Conservation (phyloP, 2,888 invertebrate species). For the Tenodera sinensis region DNA sequence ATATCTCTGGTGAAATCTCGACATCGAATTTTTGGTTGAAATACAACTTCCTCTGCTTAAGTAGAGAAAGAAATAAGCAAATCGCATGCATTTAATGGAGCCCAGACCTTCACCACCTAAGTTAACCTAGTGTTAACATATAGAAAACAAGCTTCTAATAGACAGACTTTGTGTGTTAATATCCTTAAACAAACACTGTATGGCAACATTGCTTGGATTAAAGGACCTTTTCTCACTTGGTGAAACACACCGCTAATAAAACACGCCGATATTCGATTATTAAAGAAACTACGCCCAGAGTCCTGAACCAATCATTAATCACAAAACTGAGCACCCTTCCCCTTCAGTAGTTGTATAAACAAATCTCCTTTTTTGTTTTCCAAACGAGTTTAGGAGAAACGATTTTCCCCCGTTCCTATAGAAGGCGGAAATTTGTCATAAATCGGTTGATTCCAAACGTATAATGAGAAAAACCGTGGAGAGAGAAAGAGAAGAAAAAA, state of each 20-base stretch:
- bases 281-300: neutral
- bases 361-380: neutral
- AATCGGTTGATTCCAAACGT: constrained; percentile 4
- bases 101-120: too few species aligned
- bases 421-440: constrained; percentile 8
- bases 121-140: too few species aligned
- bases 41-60: too few species aligned
- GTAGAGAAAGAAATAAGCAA: too few species aligned
- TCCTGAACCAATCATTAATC: constrained; percentile 8
- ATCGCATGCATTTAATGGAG: too few species aligned
- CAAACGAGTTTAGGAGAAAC: neutral
- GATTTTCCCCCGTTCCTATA: neutral
- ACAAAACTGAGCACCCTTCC: neutral
- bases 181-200: too few species aligned
- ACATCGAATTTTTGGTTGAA: too few species aligned
- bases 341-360: neutral
- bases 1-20: too few species aligned
- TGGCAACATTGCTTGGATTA: too few species aligned
- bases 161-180: too few species aligned
- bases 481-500: neutral
- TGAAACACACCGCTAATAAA: neutral
- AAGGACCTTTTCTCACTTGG: neutral
- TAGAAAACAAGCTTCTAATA: too few species aligned
- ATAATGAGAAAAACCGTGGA: neutral
- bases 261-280: neutral